These are phyloP conservation scores for Pongo pygmaeus DNA, from an alignment of 2,113 vertebrate genomes.

Conservation along the genomic window DNA sequence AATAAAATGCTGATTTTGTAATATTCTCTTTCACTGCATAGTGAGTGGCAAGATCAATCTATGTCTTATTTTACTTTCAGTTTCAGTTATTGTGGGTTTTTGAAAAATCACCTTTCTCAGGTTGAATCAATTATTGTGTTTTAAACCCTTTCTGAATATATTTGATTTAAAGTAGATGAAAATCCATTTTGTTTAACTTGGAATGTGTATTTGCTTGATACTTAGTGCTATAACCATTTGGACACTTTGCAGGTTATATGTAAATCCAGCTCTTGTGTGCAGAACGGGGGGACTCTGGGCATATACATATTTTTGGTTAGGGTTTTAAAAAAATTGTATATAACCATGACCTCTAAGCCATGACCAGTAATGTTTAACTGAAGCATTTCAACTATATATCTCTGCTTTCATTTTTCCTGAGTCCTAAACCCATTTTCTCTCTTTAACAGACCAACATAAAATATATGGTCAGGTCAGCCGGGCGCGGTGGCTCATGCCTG, in stretches of 20 bases:
- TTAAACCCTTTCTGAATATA: slow-evolving; percentile 4
- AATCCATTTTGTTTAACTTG: slow-evolving; percentile 1
- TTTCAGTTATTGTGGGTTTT: neutral
- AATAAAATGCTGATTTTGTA: neutral
- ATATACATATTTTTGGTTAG: slow-evolving; percentile 19
- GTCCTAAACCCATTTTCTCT: neutral
- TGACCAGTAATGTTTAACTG: slow-evolving; percentile 5
- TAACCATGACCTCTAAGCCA: neutral
- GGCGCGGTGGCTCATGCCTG: too few species aligned
- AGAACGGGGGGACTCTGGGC: neutral
- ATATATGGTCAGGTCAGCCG: neutral
- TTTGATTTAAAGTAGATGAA: slow-evolving; percentile 52
- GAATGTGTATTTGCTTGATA: neutral
- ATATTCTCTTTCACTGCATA: neutral
- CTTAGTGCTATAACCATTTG: slow-evolving; percentile 1
- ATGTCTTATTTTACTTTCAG: slow-evolving; percentile 33
- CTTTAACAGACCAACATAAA: neutral
- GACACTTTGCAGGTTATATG: neutral
- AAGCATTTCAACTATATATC: neutral
- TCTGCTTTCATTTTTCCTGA: neutral
- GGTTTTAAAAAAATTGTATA: neutral
- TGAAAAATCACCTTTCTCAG: neutral
- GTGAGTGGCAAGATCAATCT: neutral
- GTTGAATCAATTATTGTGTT: neutral
- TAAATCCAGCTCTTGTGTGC: neutral